Percentiles rank a stretch among this genome's conserved stretches.
phyloP scores from a whole-genome alignment of 2,113 vertebrate genomes.

The Petroica traversi region DNA sequence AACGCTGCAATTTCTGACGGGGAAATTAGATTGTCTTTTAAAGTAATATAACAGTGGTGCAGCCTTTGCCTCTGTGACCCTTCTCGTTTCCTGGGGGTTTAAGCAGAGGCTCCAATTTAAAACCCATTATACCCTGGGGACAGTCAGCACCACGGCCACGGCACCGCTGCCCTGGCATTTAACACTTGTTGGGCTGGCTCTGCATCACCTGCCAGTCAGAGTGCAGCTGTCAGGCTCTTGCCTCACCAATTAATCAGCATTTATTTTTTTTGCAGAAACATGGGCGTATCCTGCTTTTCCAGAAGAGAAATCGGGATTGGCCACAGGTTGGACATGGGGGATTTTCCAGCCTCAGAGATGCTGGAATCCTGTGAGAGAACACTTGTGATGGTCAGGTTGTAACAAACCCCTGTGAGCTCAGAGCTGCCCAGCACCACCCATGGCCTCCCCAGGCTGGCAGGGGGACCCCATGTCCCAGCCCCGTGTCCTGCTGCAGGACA shows the following conservation, averaged over 20 bases:
- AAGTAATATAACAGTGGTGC: conserved; percentile 64
- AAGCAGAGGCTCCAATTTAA: conserved; percentile 76
- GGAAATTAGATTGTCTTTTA: conserved; percentile 72
- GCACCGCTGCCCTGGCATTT: conserved; percentile 52
- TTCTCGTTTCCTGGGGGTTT: conserved; percentile 74
- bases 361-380: background rate
- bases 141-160: conserved; percentile 20
- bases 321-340: fast-evolving
- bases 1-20: conserved; percentile 59
- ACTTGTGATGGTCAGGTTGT: fast-evolving
- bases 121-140: conserved; percentile 64
- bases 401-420: fast-evolving
- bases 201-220: background rate
- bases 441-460: fast-evolving
- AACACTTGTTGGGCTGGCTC: conserved; percentile 51
- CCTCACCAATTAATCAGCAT: background rate
- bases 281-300: fast-evolving
- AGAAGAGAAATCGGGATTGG: background rate
- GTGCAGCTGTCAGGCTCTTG: fast-evolving
- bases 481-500: fast-evolving
- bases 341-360: background rate
- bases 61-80: conserved; percentile 68
- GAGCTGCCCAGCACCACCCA: background rate
- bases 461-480: background rate
- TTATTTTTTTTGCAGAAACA: background rate